Conservation (phyloP, 2,797 vertebrate genomes). For the Melanotaenia trifasciata region DNA sequence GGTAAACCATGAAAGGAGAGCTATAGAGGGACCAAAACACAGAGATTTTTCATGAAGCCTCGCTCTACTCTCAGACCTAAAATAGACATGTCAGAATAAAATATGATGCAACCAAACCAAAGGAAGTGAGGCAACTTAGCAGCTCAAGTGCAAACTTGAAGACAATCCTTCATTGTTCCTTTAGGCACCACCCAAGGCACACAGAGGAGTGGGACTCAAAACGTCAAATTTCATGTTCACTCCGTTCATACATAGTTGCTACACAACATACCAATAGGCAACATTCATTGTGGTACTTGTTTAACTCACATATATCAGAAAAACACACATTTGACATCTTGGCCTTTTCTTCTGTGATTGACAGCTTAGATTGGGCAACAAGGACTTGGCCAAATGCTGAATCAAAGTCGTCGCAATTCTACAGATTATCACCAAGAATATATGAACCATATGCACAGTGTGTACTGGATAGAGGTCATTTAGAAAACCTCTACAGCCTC, state of each 20-base stretch:
- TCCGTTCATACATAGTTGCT: conserved; percentile 41
- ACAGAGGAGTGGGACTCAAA: conserved; percentile 47
- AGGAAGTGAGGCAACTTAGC: conserved; percentile 71
- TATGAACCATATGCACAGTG: conserved; percentile 13
- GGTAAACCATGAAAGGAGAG: conserved; percentile 57
- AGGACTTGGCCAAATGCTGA: conserved; percentile 20
- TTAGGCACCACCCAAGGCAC: conserved; percentile 65
- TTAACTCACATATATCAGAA: not conserved
- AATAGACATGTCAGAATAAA: conserved; percentile 57
- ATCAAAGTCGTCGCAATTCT: conserved; percentile 10
- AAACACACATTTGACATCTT: not conserved
- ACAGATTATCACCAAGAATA: conserved; percentile 34
- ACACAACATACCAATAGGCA: conserved; percentile 45
- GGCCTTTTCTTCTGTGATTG: conserved; percentile 35
- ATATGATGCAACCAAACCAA: conserved; percentile 45
- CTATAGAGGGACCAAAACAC: not conserved
- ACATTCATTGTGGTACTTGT: conserved; percentile 10
- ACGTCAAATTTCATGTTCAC: conserved; percentile 43
- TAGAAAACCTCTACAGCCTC: too few relatives aligned
- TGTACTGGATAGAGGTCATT: not conserved
- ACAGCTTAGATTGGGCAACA: conserved; percentile 51
- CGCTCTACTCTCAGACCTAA: conserved; percentile 30
- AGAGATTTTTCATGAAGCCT: conserved; percentile 18
- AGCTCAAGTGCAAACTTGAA: conserved; percentile 61
- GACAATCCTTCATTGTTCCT: conserved; percentile 76